A percentile compares a stretch with the other conserved stretches of the same genome.
These are phyloP conservation scores for Limnephilus auricula DNA, from an alignment of 2,888 invertebrate species.

Conservation along the genomic window DNA sequence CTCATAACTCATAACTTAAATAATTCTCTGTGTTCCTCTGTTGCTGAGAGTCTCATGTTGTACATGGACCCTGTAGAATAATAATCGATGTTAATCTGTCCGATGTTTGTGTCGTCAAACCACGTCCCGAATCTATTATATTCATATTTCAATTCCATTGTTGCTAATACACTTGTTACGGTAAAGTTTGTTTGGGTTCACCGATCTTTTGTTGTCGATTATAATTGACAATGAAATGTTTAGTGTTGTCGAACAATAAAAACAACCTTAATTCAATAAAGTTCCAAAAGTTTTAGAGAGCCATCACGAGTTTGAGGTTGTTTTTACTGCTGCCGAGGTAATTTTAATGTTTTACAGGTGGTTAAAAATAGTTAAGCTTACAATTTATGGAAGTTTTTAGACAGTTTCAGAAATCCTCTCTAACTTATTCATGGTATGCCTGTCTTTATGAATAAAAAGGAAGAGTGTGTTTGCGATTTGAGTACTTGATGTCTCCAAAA, in stretches of 20 bases:
- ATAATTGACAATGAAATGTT: neutral
- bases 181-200: conserved; percentile 37
- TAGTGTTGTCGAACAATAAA: neutral
- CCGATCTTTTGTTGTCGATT: conserved; percentile 15
- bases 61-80: neutral
- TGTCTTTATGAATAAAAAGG: neutral
- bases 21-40: too few relatives aligned
- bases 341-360: neutral
- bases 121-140: conserved; percentile 11
- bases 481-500: too few relatives aligned
- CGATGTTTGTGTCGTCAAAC: neutral
- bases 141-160: conserved; percentile 5
- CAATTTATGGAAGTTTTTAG: neutral
- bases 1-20: too few relatives aligned
- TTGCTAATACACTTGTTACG: neutral
- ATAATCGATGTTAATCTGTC: neutral
- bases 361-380: neutral
- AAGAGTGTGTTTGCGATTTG: neutral
- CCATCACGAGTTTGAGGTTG: neutral
- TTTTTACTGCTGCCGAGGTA: neutral
- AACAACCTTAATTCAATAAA: neutral
- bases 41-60: neutral
- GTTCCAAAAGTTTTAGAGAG: neutral
- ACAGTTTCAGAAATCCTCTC: neutral
- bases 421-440: neutral